Conservation (phyloP, 2,888 invertebrate species). For the Rhagophthalmus giganteus region DNA sequence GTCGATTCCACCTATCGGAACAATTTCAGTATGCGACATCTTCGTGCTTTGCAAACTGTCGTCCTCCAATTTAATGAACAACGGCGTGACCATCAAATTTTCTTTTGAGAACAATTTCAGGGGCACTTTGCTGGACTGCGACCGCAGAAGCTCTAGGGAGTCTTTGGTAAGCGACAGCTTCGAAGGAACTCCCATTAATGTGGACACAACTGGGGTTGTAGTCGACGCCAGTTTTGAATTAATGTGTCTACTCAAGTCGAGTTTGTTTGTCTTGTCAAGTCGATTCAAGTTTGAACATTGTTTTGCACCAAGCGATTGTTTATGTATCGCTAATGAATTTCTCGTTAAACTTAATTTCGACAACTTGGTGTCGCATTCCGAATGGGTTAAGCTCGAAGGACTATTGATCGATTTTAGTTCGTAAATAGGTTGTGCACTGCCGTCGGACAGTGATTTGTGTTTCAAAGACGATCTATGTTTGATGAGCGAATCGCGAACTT, state of each 20-base stretch:
- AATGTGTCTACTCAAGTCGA: background rate
- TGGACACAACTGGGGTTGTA: too few species aligned
- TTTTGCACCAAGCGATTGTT: constrained; percentile 12
- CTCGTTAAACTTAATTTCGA: constrained; percentile 20
- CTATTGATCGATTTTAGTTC: background rate
- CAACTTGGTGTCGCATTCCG: background rate
- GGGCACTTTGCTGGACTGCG: constrained; percentile 10
- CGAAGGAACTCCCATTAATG: constrained; percentile 14
- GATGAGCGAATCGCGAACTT: too few species aligned
- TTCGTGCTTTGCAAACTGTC: too few species aligned
- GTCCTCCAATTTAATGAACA: constrained; percentile 10
- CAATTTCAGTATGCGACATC: too few species aligned
- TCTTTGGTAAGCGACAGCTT: constrained; percentile 27
- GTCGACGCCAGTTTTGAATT: background rate
- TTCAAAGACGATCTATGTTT: too few species aligned
- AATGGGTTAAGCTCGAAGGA: background rate
- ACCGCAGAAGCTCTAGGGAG: constrained; percentile 30
- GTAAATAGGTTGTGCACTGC: too few species aligned
- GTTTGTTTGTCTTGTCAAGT: background rate
- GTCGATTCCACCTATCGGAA: too few species aligned
- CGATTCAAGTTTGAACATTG: background rate
- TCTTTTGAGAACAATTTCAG: constrained; percentile 9
- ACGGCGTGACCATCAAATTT: constrained; percentile 25
- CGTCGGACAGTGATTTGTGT: too few species aligned
- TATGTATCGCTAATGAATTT: constrained; percentile 16